Evolutionary conservation across 2,888 invertebrate species (phyloP), one percentile per base, ranked within the genome.

Genomic region (Galeruca laticollis): DNA sequence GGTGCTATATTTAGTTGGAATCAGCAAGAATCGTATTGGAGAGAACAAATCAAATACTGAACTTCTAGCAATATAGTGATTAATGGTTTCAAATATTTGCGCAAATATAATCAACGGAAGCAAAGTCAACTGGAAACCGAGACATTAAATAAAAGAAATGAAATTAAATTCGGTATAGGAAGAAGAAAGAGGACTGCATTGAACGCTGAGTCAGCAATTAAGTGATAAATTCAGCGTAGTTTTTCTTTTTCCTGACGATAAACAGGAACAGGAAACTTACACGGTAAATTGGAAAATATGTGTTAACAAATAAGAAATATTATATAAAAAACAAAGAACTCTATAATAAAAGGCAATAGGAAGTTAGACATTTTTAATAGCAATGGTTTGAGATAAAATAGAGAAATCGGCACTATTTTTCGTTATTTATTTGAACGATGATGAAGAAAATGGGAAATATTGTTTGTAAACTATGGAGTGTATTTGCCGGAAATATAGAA

Each of bases 81-180:
- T 47, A 60, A 49, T 60, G 15, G 20, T 60, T 47, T 60, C 60
- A 47, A 60, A 60, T 60, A 60, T 60, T 60, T 60, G 49, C 47
- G 47, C 60, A 47, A 60, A 60, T 43, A 60, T 60, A 60, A 60
- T 60, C 47, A 43, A 60, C 40, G 60, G 47, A 60, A 57, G 56
- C 35, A 57, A 11, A 60, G 60, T 60, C 60, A 15, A 49, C 43
- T 43, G 60, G 15, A 60, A 60, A 60, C 40, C 60, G 60, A 60
- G 43, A 43, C 60, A 60, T 26, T 26, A 20, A 59, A 35, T 37
- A 59, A 60, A 60, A 60, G 60, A 31, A 31, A 47, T 26, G 15
- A 31, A 60, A 60, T 49, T 47, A 60, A 60, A 18, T 20, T 49
- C 26, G 11, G 26, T 26, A 18, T 13, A 26, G 60, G 20, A 31